Base-by-base conservation (phyloP, 2,113 vertebrate genomes). In the Melanostigma gelatinosum region DNA sequence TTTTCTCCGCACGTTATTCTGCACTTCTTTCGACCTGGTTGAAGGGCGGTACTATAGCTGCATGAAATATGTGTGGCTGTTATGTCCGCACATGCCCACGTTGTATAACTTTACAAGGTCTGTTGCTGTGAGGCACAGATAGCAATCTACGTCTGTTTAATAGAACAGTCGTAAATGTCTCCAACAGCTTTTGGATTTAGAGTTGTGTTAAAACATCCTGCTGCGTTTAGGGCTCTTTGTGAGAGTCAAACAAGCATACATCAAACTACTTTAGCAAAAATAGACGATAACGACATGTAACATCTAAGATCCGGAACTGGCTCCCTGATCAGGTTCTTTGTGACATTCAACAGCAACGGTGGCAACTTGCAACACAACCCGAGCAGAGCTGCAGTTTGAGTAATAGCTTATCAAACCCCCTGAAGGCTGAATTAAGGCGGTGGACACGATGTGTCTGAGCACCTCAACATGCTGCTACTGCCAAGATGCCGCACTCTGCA, bases 81-180 rank as follows among this genome's bases (percentile, higher is more conserved):
- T 91, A 58, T 92, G 87, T 91, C 84, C 77, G 85, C 81, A 92
- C 90, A 92, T 88, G 91, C 87, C 88, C 57, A 3, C 0, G 75
- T 88, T 92, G 88, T 88, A 87, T 87, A 90, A 93, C 85, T 89
- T 88, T 78, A 88, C 86, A 84, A 90, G 85, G 34, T 81, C 77
- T 85, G 88, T 87, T 85, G 87, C 90, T 90, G 64, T 61, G 66
- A 77, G 80, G 82, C 83, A 52, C 72, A 85, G 82, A 90, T 88
- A 75, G 68, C 81, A 85, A 89, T 91, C 88, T 66, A 44, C 2
- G 18, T 32, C 80, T 71, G 62, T 87, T 87, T 85, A 77, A 85
- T 72, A 79, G 77, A 62, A 7, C 61, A 3, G 36, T 32, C 24
- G 9, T 89, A 89, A 92, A 91, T 22, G 65, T 87, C 80, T 79